Percentiles rank a stretch among this genome's conserved stretches.
These are phyloP conservation scores for Lepidurus apus DNA, from an alignment of 1,140 invertebrate species.

Conservation along the genomic window DNA sequence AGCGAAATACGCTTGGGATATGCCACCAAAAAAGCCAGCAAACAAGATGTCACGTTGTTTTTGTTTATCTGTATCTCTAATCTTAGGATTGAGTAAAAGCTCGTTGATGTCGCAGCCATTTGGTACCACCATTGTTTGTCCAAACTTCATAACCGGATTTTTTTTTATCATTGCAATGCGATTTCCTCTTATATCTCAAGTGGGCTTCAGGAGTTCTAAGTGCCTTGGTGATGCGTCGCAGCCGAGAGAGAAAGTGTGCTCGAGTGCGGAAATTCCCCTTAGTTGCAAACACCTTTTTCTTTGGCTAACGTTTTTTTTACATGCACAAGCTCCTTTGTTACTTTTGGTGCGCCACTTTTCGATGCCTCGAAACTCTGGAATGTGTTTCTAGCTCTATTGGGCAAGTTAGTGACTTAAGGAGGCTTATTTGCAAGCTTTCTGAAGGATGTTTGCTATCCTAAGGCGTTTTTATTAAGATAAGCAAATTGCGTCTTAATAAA, in stretches of 20 bases:
- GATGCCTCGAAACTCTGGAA: background rate
- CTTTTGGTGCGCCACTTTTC: background rate
- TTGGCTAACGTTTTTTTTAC: no score
- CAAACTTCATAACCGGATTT: background rate
- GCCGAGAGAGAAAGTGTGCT: conserved; percentile 26
- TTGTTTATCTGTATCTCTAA: background rate
- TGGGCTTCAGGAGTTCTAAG: background rate
- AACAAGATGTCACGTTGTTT: background rate
- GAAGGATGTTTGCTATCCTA: background rate
- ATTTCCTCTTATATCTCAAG: conserved; percentile 4
- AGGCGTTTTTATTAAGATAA: background rate
- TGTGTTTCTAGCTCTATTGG: background rate
- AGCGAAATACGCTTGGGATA: background rate
- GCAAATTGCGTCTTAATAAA: background rate
- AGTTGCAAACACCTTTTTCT: conserved; percentile 26
- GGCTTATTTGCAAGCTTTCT: background rate
- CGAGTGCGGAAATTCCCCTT: conserved; percentile 10
- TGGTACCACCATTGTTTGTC: background rate
- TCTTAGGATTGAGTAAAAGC: background rate
- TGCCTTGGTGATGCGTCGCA: background rate
- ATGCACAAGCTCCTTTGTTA: background rate
- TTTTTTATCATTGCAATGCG: background rate
- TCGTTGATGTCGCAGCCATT: background rate
- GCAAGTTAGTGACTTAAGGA: background rate
- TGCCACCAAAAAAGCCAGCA: background rate